Percentiles rank a stretch among this genome's conserved stretches.
These are phyloP conservation scores for Antheraea yamamai DNA, from an alignment of 2,888 invertebrate species.

Conservation along the genomic window DNA sequence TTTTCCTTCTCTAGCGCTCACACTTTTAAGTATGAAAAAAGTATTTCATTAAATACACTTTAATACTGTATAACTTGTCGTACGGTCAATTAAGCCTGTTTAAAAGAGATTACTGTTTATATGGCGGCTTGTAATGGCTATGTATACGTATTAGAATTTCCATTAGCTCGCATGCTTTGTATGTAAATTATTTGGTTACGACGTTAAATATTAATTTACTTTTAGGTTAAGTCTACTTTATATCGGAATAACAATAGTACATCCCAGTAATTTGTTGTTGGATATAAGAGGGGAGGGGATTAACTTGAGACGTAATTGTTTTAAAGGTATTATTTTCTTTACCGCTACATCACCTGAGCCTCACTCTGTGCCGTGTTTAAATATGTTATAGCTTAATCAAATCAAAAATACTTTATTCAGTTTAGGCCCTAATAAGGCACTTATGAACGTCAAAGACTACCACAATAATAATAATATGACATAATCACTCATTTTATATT, in stretches of 20 bases:
- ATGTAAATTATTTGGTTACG: constrained; percentile 16
- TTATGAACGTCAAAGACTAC: no score
- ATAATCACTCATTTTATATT: no score
- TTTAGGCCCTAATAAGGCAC: no score
- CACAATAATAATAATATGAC: no score
- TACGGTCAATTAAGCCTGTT: constrained; percentile 2
- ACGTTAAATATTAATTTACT: not conserved
- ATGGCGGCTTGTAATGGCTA: not conserved
- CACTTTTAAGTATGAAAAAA: not conserved
- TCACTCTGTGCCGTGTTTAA: not conserved
- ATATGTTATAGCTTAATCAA: no score
- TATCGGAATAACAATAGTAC: not conserved
- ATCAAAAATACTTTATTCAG: no score
- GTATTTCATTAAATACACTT: not conserved
- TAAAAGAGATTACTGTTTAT: not conserved
- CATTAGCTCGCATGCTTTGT: constrained; percentile 12
- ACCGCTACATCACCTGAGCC: no score
- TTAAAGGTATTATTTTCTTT: no score
- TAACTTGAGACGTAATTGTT: no score
- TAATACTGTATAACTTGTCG: not conserved
- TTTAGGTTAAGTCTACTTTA: not conserved
- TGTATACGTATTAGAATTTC: constrained; percentile 1
- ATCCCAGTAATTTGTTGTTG: not conserved
- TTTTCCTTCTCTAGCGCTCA: not conserved
- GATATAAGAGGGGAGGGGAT: not conserved